Conservation (phyloP, 1,140 invertebrate species). For the Diachasmimorpha longicaudata region DNA sequence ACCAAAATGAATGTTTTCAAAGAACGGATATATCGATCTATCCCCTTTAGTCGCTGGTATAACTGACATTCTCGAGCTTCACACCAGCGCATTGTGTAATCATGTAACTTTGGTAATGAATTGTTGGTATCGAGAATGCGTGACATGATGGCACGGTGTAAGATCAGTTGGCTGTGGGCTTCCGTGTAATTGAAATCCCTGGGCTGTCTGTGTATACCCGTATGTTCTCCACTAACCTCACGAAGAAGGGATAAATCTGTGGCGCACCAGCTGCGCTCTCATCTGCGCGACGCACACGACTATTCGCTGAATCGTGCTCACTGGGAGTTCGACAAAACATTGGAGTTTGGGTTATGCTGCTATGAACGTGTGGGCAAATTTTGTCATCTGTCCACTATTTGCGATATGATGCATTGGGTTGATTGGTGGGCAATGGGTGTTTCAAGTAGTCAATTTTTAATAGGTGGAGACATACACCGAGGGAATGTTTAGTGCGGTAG, state of each 20-base stretch:
- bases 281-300: neutral
- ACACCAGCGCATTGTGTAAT: neutral
- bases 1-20: no score
- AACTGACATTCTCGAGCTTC: neutral
- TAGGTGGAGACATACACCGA: no score
- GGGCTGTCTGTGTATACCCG: neutral
- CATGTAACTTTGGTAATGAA: neutral
- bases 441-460: no score
- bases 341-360: neutral
- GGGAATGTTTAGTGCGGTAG: no score
- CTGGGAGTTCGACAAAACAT: constrained; percentile 25
- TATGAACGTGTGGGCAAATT: neutral
- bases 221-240: constrained; percentile 1
- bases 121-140: neutral
- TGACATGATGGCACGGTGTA: constrained; percentile 4
- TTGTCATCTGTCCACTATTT: no score
- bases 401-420: no score
- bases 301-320: constrained; percentile 28
- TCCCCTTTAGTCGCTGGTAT: no score
- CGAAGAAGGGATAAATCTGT: constrained; percentile 30
- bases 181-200: constrained; percentile 14
- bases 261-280: constrained; percentile 17
- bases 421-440: no score
- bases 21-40: no score
- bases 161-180: neutral